Conservation (phyloP, 1,140 invertebrate genomes). For the Zaprionus ghesquierei region DNA sequence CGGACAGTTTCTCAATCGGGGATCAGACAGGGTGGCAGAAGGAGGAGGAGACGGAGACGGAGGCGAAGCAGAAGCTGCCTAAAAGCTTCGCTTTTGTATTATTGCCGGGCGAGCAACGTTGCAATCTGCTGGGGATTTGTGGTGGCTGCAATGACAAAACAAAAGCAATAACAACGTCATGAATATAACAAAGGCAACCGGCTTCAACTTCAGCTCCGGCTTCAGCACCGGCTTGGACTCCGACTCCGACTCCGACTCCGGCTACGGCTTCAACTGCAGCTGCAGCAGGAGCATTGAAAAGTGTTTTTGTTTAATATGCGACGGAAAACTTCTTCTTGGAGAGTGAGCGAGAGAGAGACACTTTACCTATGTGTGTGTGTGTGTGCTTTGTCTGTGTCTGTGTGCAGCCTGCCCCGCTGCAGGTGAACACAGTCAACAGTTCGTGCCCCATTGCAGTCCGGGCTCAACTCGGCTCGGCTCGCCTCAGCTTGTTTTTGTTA, state of each 20-base stretch:
- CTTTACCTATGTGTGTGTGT: slow-evolving; percentile 1
- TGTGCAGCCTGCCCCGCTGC: slow-evolving; percentile 6
- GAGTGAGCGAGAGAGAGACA: neutral
- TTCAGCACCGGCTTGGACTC: neutral
- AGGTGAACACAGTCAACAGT: slow-evolving; percentile 64
- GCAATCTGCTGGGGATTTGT: slow-evolving; percentile 52
- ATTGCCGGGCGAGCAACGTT: slow-evolving; percentile 45
- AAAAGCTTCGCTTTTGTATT: slow-evolving; percentile 64
- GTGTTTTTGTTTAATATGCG: slow-evolving; percentile 44
- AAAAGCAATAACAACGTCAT: slow-evolving; percentile 65
- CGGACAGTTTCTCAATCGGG: slow-evolving; percentile 33
- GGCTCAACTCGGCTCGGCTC: neutral
- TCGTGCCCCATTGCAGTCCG: slow-evolving; percentile 24
- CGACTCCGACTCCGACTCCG: neutral
- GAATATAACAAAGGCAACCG: slow-evolving; percentile 59
- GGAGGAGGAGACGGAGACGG: neutral
- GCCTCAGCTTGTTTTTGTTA: slow-evolving; percentile 46
- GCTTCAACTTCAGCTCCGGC: neutral
- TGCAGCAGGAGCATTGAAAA: slow-evolving; percentile 33
- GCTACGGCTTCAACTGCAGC: neutral
- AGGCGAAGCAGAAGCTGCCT: slow-evolving; percentile 8
- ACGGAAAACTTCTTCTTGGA: neutral
- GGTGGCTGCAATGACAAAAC: slow-evolving; percentile 50
- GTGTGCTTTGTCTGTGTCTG: slow-evolving; percentile 11
- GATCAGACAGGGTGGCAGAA: neutral